phyloP scores from a whole-genome alignment of 2,888 invertebrate species.

The Tiliacea citrago region DNA sequence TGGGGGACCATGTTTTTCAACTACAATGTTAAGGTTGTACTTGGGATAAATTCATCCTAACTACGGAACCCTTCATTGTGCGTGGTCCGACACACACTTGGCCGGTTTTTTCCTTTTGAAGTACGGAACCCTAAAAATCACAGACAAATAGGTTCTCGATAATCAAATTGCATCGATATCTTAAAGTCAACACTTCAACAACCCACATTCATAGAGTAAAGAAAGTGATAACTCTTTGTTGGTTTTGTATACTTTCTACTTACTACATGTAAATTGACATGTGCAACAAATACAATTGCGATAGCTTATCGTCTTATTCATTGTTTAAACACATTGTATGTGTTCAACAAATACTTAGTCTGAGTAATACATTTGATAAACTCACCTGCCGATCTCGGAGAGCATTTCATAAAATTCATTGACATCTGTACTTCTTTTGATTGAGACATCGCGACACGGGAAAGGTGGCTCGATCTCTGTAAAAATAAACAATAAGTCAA shows the following conservation, averaged over 20 bases:
- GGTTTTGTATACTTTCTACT: slow-evolving; percentile 46
- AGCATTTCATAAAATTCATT: slow-evolving; percentile 96
- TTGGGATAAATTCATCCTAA: no score
- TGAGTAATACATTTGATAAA: slow-evolving; percentile 36
- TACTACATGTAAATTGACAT: slow-evolving; percentile 44
- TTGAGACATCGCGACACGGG: slow-evolving; percentile 96
- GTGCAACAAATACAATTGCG: slow-evolving; percentile 42
- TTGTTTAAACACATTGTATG: slow-evolving; percentile 42
- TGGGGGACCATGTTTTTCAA: no score
- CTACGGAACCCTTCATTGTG: no score
- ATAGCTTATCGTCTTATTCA: slow-evolving; percentile 59
- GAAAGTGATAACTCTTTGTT: slow-evolving; percentile 21
- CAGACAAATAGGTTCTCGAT: slow-evolving; percentile 5
- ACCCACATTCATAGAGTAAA: slow-evolving; percentile 8
- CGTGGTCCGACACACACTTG: no score
- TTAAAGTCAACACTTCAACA: slow-evolving; percentile 32
- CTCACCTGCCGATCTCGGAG: slow-evolving; percentile 98
- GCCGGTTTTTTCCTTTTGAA: no score
- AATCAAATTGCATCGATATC: slow-evolving; percentile 19
- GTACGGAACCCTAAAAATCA: slow-evolving; percentile 8
- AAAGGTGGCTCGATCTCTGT: slow-evolving; percentile 97
- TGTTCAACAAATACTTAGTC: slow-evolving; percentile 27
- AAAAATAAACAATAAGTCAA: slow-evolving; percentile 73
- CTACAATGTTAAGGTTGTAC: no score
- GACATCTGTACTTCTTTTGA: slow-evolving; percentile 96